These are phyloP conservation scores for Eptatretus burgeri DNA, from an alignment of 2,113 vertebrate species.

Conservation along the genomic window DNA sequence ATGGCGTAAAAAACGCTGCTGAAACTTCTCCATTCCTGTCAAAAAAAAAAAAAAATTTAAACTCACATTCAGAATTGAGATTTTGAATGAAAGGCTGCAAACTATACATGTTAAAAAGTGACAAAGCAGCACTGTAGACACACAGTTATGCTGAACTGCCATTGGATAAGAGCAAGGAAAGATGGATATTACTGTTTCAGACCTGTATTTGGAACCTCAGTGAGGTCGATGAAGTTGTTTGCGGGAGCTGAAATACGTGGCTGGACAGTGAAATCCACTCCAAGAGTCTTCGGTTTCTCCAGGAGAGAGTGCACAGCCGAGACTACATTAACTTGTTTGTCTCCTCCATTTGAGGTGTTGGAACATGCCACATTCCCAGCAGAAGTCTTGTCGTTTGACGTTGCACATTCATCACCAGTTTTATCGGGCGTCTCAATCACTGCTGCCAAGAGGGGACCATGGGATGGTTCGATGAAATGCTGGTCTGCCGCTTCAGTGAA, in stretches of 20 bases:
- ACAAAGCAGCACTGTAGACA: constrained; percentile 24
- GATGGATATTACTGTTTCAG: too few relatives aligned
- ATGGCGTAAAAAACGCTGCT: not conserved
- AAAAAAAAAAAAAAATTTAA: not conserved
- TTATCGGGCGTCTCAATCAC: not conserved
- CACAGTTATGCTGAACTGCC: too few relatives aligned
- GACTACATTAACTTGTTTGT: not conserved
- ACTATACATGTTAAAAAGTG: not conserved
- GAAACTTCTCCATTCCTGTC: not conserved
- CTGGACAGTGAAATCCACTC: constrained; percentile 40
- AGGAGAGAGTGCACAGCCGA: constrained; percentile 26
- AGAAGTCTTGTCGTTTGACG: not conserved
- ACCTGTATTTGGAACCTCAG: constrained; percentile 23
- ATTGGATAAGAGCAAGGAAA: too few relatives aligned
- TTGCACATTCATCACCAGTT: not conserved
- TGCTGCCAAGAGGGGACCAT: too few relatives aligned
- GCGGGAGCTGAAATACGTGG: constrained; percentile 34
- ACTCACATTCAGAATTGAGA: not conserved
- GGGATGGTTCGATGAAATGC: too few relatives aligned
- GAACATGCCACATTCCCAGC: not conserved
- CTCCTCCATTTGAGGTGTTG: not conserved
- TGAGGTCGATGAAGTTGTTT: constrained; percentile 43
- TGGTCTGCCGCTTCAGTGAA: too few relatives aligned
- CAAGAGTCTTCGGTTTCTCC: constrained; percentile 39
- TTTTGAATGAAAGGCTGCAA: not conserved